Conservation (phyloP, 2,888 invertebrate species). For the Epinotia bilunana region DNA sequence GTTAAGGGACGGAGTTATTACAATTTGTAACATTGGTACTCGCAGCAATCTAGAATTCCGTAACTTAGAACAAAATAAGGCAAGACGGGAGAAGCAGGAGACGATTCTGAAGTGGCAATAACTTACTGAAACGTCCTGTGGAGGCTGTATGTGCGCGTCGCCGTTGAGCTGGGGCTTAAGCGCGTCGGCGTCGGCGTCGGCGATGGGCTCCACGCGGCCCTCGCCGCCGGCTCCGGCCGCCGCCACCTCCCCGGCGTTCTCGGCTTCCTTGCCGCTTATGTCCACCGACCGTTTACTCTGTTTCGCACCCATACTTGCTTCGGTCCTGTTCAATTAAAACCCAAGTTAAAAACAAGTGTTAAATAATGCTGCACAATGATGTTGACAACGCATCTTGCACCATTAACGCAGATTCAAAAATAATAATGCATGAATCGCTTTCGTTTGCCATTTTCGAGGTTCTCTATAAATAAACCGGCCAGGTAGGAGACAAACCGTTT, state of each 20-base stretch:
- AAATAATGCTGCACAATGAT: too few relatives aligned
- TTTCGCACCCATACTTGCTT: constrained; percentile 90
- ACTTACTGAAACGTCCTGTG: constrained; percentile 83
- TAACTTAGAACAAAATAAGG: background rate
- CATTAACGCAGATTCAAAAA: background rate
- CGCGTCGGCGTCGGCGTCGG: constrained; percentile 89
- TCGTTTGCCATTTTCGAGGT: constrained; percentile 27
- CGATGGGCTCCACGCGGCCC: constrained; percentile 91
- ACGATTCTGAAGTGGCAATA: background rate
- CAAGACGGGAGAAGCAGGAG: background rate
- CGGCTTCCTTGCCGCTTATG: constrained; percentile 89
- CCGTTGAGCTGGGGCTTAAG: constrained; percentile 90
- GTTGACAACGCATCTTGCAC: background rate
- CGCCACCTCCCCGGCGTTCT: constrained; percentile 82
- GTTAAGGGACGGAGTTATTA: background rate
- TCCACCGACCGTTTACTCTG: constrained; percentile 95
- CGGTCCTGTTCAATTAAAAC: constrained; percentile 53
- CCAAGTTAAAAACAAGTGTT: background rate
- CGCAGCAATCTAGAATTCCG: too few relatives aligned
- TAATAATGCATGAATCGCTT: background rate
- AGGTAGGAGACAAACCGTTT: constrained; percentile 61
- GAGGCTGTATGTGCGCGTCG: constrained; percentile 86
- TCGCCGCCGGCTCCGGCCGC: constrained; percentile 85
- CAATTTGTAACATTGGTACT: background rate
- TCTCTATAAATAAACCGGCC: constrained; percentile 61